phyloP scores from a whole-genome alignment of 2,113 vertebrate genomes.

The Chaenogobius annularis region DNA sequence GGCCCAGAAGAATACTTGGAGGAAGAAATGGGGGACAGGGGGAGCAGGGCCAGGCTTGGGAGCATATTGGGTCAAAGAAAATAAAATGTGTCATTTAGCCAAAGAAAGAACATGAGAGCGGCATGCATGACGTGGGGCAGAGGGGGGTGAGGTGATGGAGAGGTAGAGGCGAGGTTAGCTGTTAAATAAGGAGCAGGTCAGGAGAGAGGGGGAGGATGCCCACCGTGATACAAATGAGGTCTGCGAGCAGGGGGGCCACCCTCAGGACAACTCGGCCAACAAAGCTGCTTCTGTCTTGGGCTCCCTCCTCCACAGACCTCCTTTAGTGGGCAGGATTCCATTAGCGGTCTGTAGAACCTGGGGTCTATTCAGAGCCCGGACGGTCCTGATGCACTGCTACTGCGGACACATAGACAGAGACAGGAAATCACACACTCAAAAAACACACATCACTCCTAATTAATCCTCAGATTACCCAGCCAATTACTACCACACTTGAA shows the following conservation, averaged over 20 bases:
- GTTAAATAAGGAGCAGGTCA: constrained; percentile 74
- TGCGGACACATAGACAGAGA: constrained; percentile 67
- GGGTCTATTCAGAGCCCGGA: constrained; percentile 80
- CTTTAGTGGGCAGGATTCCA: constrained; percentile 87
- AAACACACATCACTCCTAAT: constrained; percentile 84
- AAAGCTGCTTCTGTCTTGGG: constrained; percentile 91
- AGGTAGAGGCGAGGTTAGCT: constrained; percentile 84
- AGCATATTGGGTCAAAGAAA: constrained; percentile 71
- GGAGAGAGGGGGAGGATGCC: constrained; percentile 74
- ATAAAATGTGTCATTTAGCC: constrained; percentile 75
- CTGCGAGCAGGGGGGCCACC: constrained; percentile 83
- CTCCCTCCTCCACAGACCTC: constrained; percentile 83
- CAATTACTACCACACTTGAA: constrained; percentile 89
- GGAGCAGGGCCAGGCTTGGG: constrained; percentile 45
- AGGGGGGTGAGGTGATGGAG: constrained; percentile 51
- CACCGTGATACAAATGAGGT: constrained; percentile 91
- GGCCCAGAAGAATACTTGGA: constrained; percentile 54
- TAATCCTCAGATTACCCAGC: constrained; percentile 91
- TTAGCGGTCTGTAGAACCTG: constrained; percentile 85
- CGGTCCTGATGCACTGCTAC: constrained; percentile 68
- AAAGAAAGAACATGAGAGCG: constrained; percentile 69
- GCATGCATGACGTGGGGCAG: constrained; percentile 35
- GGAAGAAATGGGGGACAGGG: constrained; percentile 40
- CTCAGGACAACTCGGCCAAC: constrained; percentile 88
- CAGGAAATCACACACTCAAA: constrained; percentile 75